Conservation (phyloP, 2,888 invertebrate species). For the Rhopalosiphum nymphaeae region DNA sequence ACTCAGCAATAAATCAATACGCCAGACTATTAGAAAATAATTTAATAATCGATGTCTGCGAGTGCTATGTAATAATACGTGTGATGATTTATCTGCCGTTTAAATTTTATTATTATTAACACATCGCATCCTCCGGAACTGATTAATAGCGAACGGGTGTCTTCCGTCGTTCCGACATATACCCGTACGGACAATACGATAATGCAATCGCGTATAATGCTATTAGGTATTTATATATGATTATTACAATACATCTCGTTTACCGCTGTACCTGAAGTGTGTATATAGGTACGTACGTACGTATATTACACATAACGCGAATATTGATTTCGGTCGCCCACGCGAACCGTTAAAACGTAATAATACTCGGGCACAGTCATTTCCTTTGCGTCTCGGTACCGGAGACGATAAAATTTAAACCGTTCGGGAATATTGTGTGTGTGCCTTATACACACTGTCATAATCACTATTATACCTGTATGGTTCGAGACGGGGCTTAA, state of each 20-base stretch:
- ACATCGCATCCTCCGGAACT: neutral
- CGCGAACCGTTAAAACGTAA: neutral
- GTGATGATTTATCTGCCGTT: conserved; percentile 25
- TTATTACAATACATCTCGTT: neutral
- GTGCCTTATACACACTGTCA: neutral
- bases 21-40: neutral
- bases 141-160: neutral
- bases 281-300: neutral
- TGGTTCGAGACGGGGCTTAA: neutral
- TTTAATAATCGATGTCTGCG: neutral
- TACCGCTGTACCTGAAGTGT: neutral
- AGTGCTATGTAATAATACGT: neutral
- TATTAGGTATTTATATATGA: no score
- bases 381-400: neutral
- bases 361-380: neutral
- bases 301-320: neutral
- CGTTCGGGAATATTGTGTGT: neutral
- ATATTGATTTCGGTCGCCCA: neutral
- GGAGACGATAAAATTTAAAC: neutral
- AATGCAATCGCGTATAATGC: neutral
- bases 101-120: neutral
- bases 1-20: conserved; percentile 14
- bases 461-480: neutral
- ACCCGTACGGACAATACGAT: no score
- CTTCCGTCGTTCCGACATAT: no score